Percentiles rank a stretch among this genome's conserved stretches.
Evolutionary conservation across 1,140 invertebrate species (phyloP).

Genomic region (Euglossa dilemma): DNA sequence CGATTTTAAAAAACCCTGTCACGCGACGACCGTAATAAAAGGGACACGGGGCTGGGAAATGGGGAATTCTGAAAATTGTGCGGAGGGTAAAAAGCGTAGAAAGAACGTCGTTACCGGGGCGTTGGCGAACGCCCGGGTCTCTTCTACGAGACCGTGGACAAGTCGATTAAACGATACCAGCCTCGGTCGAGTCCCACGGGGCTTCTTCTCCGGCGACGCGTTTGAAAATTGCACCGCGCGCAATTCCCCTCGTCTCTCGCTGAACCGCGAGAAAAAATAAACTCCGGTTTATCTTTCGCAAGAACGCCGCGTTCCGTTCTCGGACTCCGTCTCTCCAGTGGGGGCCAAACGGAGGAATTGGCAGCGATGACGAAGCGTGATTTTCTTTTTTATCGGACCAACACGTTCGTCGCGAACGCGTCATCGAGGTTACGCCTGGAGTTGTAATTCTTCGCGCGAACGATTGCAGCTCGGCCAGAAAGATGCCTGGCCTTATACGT

Average conservation of each 20-base stretch:
- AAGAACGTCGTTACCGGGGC: constrained; percentile 12
- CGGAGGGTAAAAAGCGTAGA: background rate
- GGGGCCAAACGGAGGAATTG: too few relatives aligned
- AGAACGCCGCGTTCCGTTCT: background rate
- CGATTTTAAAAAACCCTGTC: constrained; percentile 40
- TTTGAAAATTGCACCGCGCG: constrained; percentile 35
- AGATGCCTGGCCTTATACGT: background rate
- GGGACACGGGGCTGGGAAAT: background rate
- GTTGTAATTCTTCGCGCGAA: constrained; percentile 7
- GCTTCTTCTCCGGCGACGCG: background rate
- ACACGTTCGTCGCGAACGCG: background rate
- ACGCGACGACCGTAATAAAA: constrained; percentile 37
- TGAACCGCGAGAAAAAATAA: constrained; percentile 3
- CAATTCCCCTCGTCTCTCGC: background rate
- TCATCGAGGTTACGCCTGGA: background rate
- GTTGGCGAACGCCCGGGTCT: background rate
- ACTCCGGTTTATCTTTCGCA: constrained; percentile 7
- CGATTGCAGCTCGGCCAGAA: background rate
- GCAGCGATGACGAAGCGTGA: background rate
- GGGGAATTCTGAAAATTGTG: constrained; percentile 18
- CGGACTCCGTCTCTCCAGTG: too few relatives aligned
- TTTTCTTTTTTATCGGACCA: constrained; percentile 24
- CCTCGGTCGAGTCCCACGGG: background rate
- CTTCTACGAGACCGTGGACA: background rate
- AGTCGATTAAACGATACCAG: constrained; percentile 54